Percentiles rank a stretch among this genome's conserved stretches.
Conservation (phyloP, 2,113 vertebrate species). For the Gasterosteus aculeatus region DNA sequence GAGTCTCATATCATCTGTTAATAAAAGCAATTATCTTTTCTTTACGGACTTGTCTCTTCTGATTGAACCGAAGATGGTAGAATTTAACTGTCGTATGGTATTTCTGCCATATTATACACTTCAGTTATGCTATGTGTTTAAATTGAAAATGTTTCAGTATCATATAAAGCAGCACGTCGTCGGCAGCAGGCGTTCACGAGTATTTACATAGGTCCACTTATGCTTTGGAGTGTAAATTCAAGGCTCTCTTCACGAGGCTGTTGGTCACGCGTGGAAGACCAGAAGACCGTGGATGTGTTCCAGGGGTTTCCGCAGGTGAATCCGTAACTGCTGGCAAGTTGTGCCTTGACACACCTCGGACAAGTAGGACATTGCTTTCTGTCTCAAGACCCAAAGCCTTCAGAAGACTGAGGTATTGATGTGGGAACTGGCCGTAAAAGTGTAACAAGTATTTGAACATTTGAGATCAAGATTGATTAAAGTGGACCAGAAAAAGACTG, state of each 20-base stretch:
- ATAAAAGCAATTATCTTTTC: too few relatives aligned
- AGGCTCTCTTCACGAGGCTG: slow-evolving; percentile 24
- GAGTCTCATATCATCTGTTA: too few relatives aligned
- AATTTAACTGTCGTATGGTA: not conserved
- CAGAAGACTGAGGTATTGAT: not conserved
- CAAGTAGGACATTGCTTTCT: not conserved
- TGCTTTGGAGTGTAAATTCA: slow-evolving; percentile 2
- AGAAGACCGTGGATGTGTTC: slow-evolving; percentile 16
- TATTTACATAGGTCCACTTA: not conserved
- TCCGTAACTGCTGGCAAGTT: slow-evolving; percentile 24
- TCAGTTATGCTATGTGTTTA: not conserved
- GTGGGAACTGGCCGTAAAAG: not conserved
- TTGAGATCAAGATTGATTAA: slow-evolving; percentile 6
- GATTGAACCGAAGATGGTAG: not conserved
- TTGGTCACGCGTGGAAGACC: slow-evolving; percentile 14
- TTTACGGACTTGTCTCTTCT: too few relatives aligned
- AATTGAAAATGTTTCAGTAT: not conserved
- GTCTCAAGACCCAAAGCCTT: not conserved
- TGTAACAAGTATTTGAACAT: not conserved
- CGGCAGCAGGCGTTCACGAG: not conserved
- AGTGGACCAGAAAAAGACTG: not conserved
- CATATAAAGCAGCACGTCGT: not conserved
- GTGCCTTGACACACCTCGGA: not conserved
- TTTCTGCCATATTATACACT: not conserved
- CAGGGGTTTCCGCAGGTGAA: slow-evolving; percentile 14